Evolutionary conservation across 2,113 vertebrate genomes (phyloP).

Genomic region (Pungitius pungitius): DNA sequence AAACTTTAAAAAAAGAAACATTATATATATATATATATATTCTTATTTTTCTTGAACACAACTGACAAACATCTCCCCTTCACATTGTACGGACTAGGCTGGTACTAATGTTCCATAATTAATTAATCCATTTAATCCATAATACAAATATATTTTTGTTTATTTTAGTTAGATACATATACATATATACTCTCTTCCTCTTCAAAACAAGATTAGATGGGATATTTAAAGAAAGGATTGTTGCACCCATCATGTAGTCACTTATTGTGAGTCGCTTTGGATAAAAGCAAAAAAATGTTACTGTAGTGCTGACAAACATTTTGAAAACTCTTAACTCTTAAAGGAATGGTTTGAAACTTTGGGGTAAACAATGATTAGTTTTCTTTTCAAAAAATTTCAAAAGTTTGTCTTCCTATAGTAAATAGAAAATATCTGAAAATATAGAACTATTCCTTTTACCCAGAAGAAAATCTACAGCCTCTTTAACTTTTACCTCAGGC

Average conservation of each 20-base stretch:
- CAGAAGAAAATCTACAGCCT: not conserved
- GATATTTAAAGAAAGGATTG: not conserved
- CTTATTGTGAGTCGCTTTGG: too few species aligned
- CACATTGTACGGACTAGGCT: not conserved
- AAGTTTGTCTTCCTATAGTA: not conserved
- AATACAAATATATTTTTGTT: not conserved
- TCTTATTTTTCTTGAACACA: not conserved
- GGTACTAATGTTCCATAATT: not conserved
- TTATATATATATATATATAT: constrained; percentile 25
- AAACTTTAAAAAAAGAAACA: too few species aligned
- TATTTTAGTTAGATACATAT: not conserved
- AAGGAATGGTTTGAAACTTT: too few species aligned
- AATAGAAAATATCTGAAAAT: constrained; percentile 12
- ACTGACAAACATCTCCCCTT: not conserved
- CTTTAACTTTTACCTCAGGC: constrained; percentile 1
- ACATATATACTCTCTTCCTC: not conserved
- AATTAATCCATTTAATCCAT: not conserved
- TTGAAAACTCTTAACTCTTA: too few species aligned
- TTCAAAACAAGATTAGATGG: not conserved
- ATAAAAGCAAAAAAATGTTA: too few species aligned
- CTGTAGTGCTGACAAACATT: not conserved
- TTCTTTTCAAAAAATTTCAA: not conserved
- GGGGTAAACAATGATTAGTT: not conserved
- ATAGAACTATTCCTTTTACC: not conserved
- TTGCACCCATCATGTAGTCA: too few species aligned